Evolutionary conservation across 2,797 vertebrate species (phyloP).

Genomic region (Sarcophilus harrisii): DNA sequence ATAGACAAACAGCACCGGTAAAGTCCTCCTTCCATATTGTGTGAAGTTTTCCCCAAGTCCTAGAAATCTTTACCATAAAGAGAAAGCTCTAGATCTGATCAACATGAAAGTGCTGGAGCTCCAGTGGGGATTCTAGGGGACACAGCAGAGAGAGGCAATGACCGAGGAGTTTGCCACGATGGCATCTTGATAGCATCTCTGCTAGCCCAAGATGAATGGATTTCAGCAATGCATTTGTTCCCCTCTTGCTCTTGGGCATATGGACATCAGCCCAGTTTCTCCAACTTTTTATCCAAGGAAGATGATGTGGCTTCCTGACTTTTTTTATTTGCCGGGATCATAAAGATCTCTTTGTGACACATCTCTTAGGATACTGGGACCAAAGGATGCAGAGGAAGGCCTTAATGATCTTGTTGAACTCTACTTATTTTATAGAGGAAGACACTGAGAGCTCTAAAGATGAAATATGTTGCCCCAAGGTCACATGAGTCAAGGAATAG

Average conservation of each 20-base stretch:
- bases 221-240: neutral
- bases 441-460: slow-evolving; percentile 12
- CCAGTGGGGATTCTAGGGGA: neutral
- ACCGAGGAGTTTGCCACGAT: neutral
- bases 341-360: neutral
- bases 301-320: neutral
- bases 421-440: neutral
- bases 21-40: neutral
- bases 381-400: neutral
- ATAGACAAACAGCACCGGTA: neutral
- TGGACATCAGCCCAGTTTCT: neutral
- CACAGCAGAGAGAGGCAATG: neutral
- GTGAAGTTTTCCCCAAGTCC: neutral
- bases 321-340: neutral
- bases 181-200: neutral
- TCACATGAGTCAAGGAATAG: neutral
- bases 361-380: neutral
- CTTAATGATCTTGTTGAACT: neutral
- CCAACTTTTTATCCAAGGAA: neutral
- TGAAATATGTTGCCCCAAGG: neutral
- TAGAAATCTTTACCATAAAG: neutral
- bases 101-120: neutral
- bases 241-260: neutral
- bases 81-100: neutral
- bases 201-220: neutral